Evolutionary conservation across 2,797 vertebrate genomes (phyloP), one percentile per base, ranked within the genome.

Genomic region (Danio kyathit): DNA sequence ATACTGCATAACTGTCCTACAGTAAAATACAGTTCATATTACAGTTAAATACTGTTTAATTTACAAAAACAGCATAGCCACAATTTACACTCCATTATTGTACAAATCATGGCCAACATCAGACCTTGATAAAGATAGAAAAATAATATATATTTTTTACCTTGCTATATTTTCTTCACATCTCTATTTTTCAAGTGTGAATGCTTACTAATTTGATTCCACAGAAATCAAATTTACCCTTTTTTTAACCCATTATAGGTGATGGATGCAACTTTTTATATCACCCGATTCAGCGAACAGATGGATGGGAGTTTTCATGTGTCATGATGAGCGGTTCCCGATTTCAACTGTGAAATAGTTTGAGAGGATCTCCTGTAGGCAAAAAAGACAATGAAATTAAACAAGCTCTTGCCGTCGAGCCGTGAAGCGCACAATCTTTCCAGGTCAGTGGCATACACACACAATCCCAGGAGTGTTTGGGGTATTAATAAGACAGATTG

Each of bases 201-300:
- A 57, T 46, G 19, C 5, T 56, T 56, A 44, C 52, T 67, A 59
- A 29, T 67, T 41, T 67, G 63, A 38, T 59, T 77, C 52, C 21
- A 46, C 52, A 48, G 16, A 57, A 67, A 77, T 67, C 6, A 17
- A 38, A n/a, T 65, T 40, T 46, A 7, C 14, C 9, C 54, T 46
- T 76, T 57, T 46, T 38, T 29, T 29, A 1, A 67, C 19, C 52
- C 19, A 48, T 38, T 14, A 21, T 29, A 67, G 5, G 17, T 77
- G 52, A 77, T 67, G 75, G 75, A 77, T 77, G 64, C 1, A 21
- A 12, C 21, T 46, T 76, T 56, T 57, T 56, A 76, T 67, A 17
- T 2, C 63, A 56, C 46, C 13, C 44, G 19, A 56, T 77, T 7
- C 7, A 57, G 63, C 75, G 43, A 54, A 54, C 19, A 56, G 63